Conservation (phyloP, 2,888 invertebrate species). For the Drosophila pseudotalamancana region DNA sequence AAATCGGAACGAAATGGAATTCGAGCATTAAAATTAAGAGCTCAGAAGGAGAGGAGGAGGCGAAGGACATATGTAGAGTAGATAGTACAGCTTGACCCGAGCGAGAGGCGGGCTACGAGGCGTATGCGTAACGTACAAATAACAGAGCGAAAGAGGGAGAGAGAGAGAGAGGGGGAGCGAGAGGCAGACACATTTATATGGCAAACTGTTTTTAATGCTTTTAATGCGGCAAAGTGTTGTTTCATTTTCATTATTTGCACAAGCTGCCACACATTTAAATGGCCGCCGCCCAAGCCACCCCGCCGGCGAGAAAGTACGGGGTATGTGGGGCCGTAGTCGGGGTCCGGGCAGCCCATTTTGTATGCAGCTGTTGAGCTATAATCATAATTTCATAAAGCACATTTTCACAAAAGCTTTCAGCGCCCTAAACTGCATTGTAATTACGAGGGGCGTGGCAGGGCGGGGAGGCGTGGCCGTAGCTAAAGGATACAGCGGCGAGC, state of each 20-base stretch:
- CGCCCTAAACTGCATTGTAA: slow-evolving; percentile 80
- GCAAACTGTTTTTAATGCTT: slow-evolving; percentile 80
- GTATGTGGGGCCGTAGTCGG: background rate
- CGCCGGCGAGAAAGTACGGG: background rate
- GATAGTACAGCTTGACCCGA: slow-evolving; percentile 16
- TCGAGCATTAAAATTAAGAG: background rate
- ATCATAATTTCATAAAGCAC: slow-evolving; percentile 82
- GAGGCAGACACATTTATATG: slow-evolving; percentile 61
- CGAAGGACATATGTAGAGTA: too few relatives aligned
- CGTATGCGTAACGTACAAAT: slow-evolving; percentile 69
- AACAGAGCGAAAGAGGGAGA: background rate
- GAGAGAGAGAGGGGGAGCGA: background rate
- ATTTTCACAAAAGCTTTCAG: slow-evolving; percentile 82
- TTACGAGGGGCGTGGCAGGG: slow-evolving; percentile 33
- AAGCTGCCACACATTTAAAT: slow-evolving; percentile 78
- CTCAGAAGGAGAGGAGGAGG: too few relatives aligned
- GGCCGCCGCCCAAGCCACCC: slow-evolving; percentile 38
- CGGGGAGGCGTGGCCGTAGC: background rate
- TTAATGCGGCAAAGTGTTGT: slow-evolving; percentile 80
- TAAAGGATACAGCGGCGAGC: slow-evolving; percentile 55
- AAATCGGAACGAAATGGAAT: background rate
- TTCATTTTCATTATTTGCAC: slow-evolving; percentile 80
- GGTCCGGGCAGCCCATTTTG: slow-evolving; percentile 34
- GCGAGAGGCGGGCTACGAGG: slow-evolving; percentile 46
- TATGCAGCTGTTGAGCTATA: slow-evolving; percentile 79